phyloP scores from a whole-genome alignment of 2,888 invertebrate genomes.

The Lithophane semibrunnea region DNA sequence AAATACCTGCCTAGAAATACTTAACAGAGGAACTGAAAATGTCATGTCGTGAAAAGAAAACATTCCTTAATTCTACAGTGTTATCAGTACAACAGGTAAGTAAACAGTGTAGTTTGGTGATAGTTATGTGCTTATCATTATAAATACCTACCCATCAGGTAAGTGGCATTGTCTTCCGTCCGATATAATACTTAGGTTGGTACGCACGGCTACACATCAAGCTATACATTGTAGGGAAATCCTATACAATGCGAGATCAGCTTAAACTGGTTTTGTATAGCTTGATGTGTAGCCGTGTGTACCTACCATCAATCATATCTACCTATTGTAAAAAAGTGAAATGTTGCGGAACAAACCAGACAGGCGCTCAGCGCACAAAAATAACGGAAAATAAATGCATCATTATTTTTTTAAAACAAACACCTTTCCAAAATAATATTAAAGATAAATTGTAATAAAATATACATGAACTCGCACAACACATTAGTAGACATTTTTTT shows the following conservation, averaged over 20 bases:
- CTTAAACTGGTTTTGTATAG: no score
- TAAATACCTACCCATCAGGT: neutral
- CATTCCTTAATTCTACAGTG: neutral
- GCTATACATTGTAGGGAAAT: no score
- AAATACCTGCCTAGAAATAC: neutral
- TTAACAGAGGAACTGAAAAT: neutral
- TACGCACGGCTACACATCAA: no score
- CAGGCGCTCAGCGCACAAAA: neutral
- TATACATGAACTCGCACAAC: neutral
- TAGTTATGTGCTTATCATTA: neutral
- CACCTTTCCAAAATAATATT: no score
- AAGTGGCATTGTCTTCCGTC: slow-evolving; percentile 4
- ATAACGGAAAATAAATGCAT: neutral
- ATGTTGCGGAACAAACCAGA: neutral
- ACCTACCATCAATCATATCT: neutral
- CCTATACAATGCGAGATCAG: no score
- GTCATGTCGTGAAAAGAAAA: neutral
- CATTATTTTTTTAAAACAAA: neutral
- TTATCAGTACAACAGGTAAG: neutral
- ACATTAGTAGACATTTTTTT: no score
- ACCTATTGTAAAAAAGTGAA: neutral
- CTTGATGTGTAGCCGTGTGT: no score
- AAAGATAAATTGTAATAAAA: neutral
- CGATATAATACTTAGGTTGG: neutral
- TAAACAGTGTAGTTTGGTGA: slow-evolving; percentile 3